These are phyloP conservation scores for Oenanthe oenanthe DNA, from an alignment of 2,113 vertebrate genomes.

Conservation along the genomic window DNA sequence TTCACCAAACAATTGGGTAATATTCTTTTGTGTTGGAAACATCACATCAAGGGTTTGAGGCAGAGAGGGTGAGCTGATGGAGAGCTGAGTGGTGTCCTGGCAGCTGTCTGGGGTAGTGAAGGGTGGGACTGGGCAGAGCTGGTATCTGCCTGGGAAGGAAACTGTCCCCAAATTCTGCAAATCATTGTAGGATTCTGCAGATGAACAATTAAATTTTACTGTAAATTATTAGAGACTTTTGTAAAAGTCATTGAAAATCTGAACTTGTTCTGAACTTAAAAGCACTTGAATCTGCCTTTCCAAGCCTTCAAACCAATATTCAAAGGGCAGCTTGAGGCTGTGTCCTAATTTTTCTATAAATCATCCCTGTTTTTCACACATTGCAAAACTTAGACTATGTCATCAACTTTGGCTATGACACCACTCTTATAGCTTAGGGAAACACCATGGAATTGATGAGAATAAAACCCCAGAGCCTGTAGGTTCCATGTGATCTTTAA, in stretches of 20 bases:
- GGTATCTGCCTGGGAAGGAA: background rate
- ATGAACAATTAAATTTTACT: background rate
- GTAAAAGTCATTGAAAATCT: background rate
- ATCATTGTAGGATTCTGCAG: background rate
- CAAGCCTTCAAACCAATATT: background rate
- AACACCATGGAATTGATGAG: background rate
- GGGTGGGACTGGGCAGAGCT: background rate
- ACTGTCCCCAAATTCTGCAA: background rate
- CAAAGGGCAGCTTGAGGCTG: background rate
- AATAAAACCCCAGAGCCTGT: background rate
- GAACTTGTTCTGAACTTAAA: background rate
- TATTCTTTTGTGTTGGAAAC: background rate
- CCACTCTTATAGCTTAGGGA: background rate
- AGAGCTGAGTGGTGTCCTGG: background rate
- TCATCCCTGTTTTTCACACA: rapidly evolving
- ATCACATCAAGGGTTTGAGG: background rate
- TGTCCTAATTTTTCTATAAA: background rate
- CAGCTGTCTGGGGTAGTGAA: rapidly evolving
- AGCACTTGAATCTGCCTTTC: background rate
- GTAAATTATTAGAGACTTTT: background rate
- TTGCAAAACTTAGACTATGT: background rate
- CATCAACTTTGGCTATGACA: background rate
- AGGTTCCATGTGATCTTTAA: background rate
- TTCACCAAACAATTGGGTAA: background rate
- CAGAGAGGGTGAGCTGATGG: background rate